Percentiles rank a stretch among this genome's conserved stretches.
Conservation (phyloP, 2,113 vertebrate species). For the Rhipidura dahli region DNA sequence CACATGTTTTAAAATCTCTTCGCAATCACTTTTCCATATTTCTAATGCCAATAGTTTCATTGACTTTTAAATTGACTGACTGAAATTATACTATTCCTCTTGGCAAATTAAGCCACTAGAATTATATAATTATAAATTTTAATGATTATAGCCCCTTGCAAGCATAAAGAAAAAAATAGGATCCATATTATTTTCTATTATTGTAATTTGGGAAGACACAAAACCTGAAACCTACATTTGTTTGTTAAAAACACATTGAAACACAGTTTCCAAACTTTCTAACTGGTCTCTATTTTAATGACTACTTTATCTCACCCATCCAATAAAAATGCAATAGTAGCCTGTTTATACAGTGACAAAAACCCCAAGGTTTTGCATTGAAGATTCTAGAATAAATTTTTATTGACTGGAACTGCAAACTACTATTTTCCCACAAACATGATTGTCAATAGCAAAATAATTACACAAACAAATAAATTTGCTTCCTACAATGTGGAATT, state of each 20-base stretch:
- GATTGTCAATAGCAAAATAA: constrained; percentile 16
- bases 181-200: background rate
- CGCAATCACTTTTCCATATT: background rate
- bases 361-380: background rate
- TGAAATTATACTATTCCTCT: background rate
- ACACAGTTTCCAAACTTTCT: background rate
- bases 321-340: background rate
- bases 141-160: rapidly evolving
- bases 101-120: background rate
- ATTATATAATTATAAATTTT: background rate
- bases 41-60: background rate
- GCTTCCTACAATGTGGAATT: background rate
- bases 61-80: background rate
- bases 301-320: background rate
- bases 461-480: background rate
- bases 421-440: background rate
- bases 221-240: background rate
- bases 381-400: background rate
- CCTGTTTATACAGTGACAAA: background rate
- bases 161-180: background rate
- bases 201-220: background rate
- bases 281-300: background rate
- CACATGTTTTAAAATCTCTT: background rate
- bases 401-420: background rate
- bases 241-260: background rate